These are phyloP conservation scores for Oplegnathus fasciatus DNA, from an alignment of 2,113 vertebrate species.

Conservation along the genomic window DNA sequence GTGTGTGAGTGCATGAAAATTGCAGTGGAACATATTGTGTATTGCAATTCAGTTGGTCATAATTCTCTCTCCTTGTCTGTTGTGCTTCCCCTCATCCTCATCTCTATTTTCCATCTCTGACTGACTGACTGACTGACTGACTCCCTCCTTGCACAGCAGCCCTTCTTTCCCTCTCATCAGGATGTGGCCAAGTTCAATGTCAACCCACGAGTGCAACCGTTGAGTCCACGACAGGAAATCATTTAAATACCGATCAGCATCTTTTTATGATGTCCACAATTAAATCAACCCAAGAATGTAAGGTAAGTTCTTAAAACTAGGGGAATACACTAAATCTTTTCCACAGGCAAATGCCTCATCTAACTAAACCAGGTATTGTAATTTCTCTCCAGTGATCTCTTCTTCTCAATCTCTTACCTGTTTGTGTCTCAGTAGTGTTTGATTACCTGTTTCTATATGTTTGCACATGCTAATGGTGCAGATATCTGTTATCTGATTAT, in stretches of 20 bases:
- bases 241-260: neutral
- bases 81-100: neutral
- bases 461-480: constrained; percentile 64
- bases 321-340: too few relatives aligned
- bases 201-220: neutral
- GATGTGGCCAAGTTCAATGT: neutral
- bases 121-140: neutral
- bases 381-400: constrained; percentile 1
- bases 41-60: constrained; percentile 6
- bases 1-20: constrained; percentile 40
- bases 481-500: constrained; percentile 71
- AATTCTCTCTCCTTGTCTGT: neutral
- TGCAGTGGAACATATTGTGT: constrained; percentile 15
- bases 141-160: neutral
- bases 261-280: neutral
- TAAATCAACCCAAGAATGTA: too few relatives aligned
- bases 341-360: too few relatives aligned
- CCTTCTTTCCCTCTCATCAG: neutral
- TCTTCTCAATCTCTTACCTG: neutral
- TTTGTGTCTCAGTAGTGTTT: constrained; percentile 28
- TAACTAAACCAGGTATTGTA: too few relatives aligned
- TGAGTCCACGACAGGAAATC: neutral
- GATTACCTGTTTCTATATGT: constrained; percentile 50
- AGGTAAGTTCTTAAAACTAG: too few relatives aligned
- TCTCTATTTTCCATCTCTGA: neutral